Evolutionary conservation across 1,140 invertebrate genomes (phyloP), one percentile per base, ranked within the genome.

Genomic region (Aplysia californica): DNA sequence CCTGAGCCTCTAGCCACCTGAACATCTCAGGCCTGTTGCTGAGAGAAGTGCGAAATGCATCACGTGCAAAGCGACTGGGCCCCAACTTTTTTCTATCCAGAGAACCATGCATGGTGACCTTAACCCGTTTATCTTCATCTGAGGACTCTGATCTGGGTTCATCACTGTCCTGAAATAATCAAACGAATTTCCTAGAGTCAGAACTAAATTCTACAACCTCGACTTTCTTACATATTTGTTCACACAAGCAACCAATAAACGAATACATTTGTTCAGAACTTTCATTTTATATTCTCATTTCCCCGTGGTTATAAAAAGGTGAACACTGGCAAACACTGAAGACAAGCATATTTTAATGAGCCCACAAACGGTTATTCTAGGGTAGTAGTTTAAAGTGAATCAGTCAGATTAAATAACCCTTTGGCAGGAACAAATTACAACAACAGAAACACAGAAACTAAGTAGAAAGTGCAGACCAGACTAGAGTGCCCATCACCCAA

Each of bases 1-100:
- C 95, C 31, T 95, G 95, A 3, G 95, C 95, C 87, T 96, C 95
- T 69, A 94, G 92, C 95, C 95, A 97, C 75, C 93, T 92, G 79
- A 92, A 91, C 77, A 92, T 92, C 65, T 88, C 87, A 1, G 86
- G 83, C 89, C 92, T 92, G 74, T 93, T 93, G 29, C 93, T 93
- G 29, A 95, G 91, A 0, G 96, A 98, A n/a, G 97, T 91, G 36
- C 97, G 91, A 85, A 95, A 95, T 76, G 91, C 93, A 83, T 91
- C 90, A 67, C 92, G 82, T 36, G 87, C 87, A 79, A 92, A 92
- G 69, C 89, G 81, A 15, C 80, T 85, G 33, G 89, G 86, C 18
- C 80, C 26, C 23, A 80, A 75, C 72, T 86, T 84, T 70, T 80
- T 85, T 81, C 66, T 77, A 31, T 77, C 72, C 23, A 76, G 41